Conservation (phyloP, 2,888 invertebrate species). For the Emmelina monodactyla region DNA sequence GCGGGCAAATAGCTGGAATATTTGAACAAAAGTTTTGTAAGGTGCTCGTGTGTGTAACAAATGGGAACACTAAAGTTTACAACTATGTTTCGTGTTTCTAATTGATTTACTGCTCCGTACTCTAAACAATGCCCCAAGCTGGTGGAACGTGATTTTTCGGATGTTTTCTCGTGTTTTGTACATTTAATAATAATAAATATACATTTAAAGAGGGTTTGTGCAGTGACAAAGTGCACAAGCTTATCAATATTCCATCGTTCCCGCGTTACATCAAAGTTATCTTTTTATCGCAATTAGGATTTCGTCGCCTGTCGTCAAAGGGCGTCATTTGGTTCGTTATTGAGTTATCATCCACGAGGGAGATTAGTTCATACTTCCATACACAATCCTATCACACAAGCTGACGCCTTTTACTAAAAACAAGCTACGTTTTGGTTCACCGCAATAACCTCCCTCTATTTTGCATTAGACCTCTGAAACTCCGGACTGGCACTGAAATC, state of each 20-base stretch:
- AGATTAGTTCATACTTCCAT: slow-evolving; percentile 66
- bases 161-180: too few relatives aligned
- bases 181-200: background rate
- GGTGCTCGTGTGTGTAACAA: too few relatives aligned
- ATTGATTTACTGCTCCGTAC: too few relatives aligned
- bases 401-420: slow-evolving; percentile 63
- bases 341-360: slow-evolving; percentile 62
- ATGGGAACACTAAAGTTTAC: too few relatives aligned
- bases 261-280: slow-evolving; percentile 42
- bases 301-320: slow-evolving; percentile 63
- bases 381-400: slow-evolving; percentile 65
- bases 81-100: too few relatives aligned
- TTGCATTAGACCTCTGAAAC: slow-evolving; percentile 19
- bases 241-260: slow-evolving; percentile 1
- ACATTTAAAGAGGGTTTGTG: background rate
- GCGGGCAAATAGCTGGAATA: too few relatives aligned
- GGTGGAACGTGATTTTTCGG: too few relatives aligned
- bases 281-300: slow-evolving; percentile 67
- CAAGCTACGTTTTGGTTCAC: slow-evolving; percentile 59
- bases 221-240: slow-evolving; percentile 1
- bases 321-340: slow-evolving; percentile 61
- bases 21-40: too few relatives aligned
- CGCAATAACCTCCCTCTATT: slow-evolving; percentile 36
- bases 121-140: too few relatives aligned
- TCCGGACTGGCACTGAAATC: background rate